Evolutionary conservation across 1,140 invertebrate genomes (phyloP).

Genomic region (Sitobion miscanthi): DNA sequence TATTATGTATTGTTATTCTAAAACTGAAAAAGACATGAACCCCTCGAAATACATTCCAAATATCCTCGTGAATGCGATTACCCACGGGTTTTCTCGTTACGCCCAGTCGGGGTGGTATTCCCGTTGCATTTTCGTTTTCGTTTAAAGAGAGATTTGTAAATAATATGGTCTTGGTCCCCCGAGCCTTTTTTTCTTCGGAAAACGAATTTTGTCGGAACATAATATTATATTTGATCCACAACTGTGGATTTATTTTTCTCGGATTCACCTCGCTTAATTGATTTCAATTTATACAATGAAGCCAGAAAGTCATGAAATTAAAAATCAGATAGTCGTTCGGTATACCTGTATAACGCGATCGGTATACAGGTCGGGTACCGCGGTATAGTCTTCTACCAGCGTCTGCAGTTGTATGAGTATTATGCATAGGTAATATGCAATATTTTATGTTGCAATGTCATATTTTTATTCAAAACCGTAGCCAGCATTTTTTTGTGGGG

Average conservation of each 20-base stretch:
- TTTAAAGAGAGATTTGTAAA: slow-evolving; percentile 5
- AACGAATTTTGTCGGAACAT: not conserved
- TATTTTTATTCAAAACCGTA: too few species aligned
- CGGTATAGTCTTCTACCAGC: not conserved
- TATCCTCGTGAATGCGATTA: not conserved
- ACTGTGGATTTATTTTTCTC: not conserved
- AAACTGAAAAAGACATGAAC: not conserved
- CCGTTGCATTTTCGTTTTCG: not conserved
- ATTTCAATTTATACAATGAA: not conserved
- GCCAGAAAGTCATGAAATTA: too few species aligned
- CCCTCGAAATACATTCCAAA: not conserved
- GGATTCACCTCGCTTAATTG: not conserved
- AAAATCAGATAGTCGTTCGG: not conserved
- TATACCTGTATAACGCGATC: not conserved
- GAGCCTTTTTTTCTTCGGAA: not conserved
- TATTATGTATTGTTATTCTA: not conserved
- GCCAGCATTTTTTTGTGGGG: too few species aligned
- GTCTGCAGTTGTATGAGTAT: not conserved
- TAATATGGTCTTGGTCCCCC: not conserved
- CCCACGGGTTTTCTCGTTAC: not conserved
- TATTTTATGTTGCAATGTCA: too few species aligned
- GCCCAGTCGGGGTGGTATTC: not conserved
- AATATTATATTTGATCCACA: not conserved
- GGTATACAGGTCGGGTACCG: not conserved
- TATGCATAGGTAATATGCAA: too few species aligned